Conservation (phyloP, 1,140 invertebrate species). For the Pygmarrhopalites habei region DNA sequence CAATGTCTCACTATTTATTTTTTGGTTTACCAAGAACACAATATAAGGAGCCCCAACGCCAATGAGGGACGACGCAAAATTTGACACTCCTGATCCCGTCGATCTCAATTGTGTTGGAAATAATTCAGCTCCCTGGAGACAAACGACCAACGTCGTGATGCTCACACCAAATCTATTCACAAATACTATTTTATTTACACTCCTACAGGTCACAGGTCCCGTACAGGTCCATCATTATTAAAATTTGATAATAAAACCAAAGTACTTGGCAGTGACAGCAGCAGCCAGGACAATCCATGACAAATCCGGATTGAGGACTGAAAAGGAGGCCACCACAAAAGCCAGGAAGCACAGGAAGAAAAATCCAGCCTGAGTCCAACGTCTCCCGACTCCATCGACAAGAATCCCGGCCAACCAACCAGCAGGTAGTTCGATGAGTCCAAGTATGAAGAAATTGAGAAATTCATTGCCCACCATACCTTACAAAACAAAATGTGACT, state of each 20-base stretch:
- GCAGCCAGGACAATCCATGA: constrained; percentile 12
- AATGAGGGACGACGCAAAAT: too few relatives aligned
- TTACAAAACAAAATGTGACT: too few relatives aligned
- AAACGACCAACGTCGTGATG: constrained; percentile 56
- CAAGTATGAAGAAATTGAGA: constrained; percentile 58
- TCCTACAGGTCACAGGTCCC: too few relatives aligned
- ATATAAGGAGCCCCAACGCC: constrained; percentile 22
- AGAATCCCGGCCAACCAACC: constrained; percentile 43
- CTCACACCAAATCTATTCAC: constrained; percentile 47
- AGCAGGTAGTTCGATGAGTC: constrained; percentile 54
- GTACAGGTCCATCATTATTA: too few relatives aligned
- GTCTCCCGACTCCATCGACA: constrained; percentile 48
- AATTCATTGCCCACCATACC: constrained; percentile 59
- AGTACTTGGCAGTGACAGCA: constrained; percentile 25
- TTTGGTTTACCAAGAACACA: constrained; percentile 28
- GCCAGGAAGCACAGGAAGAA: constrained; percentile 45
- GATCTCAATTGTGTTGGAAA: constrained; percentile 46
- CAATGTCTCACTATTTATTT: too few relatives aligned
- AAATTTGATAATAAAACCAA: too few relatives aligned
- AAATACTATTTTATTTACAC: neutral
- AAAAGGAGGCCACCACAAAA: constrained; percentile 44
- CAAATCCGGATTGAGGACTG: constrained; percentile 7
- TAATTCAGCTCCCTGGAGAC: constrained; percentile 45
- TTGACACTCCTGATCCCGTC: constrained; percentile 15
- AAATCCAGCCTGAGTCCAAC: constrained; percentile 48